A percentile compares a stretch with the other conserved stretches of the same genome.
These are phyloP conservation scores for Esperia sulphurella DNA, from an alignment of 2,888 invertebrate genomes.

Conservation along the genomic window DNA sequence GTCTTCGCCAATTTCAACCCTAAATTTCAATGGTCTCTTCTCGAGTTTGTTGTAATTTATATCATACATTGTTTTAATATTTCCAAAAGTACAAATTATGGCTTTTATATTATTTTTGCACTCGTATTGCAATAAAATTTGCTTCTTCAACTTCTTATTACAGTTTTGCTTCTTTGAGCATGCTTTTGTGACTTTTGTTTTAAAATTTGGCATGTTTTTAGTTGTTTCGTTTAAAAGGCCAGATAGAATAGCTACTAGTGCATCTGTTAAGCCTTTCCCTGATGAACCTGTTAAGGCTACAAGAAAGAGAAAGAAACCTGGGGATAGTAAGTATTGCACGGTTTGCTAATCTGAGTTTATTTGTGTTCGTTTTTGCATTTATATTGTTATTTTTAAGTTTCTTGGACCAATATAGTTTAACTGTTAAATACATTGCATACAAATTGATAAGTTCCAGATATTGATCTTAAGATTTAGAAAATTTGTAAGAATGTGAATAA, in stretches of 20 bases:
- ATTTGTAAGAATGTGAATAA: too few relatives aligned
- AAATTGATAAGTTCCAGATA: too few relatives aligned
- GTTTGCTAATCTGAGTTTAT: constrained; percentile 1
- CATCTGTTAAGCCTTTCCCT: constrained; percentile 43
- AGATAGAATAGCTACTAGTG: constrained; percentile 59
- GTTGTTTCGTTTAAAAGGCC: constrained; percentile 93
- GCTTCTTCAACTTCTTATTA: not conserved
- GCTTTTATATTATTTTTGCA: not conserved
- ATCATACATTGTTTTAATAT: not conserved
- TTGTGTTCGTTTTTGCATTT: not conserved
- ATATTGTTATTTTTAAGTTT: constrained; percentile 4
- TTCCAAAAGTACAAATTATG: not conserved
- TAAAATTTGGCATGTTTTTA: constrained; percentile 61
- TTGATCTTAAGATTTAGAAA: too few relatives aligned
- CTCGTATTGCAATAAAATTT: not conserved
- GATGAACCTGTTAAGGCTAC: constrained; percentile 52
- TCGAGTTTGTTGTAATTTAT: not conserved
- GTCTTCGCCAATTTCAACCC: too few relatives aligned
- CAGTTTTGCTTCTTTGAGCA: constrained; percentile 12
- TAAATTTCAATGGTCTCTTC: too few relatives aligned
- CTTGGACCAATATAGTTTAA: too few relatives aligned
- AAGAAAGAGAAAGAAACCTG: constrained; percentile 88
- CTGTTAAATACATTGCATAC: too few relatives aligned
- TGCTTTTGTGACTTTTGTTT: constrained; percentile 20
- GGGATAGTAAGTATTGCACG: constrained; percentile 69